Base-by-base conservation (phyloP, 2,113 vertebrate genomes). In the Morone saxatilis region DNA sequence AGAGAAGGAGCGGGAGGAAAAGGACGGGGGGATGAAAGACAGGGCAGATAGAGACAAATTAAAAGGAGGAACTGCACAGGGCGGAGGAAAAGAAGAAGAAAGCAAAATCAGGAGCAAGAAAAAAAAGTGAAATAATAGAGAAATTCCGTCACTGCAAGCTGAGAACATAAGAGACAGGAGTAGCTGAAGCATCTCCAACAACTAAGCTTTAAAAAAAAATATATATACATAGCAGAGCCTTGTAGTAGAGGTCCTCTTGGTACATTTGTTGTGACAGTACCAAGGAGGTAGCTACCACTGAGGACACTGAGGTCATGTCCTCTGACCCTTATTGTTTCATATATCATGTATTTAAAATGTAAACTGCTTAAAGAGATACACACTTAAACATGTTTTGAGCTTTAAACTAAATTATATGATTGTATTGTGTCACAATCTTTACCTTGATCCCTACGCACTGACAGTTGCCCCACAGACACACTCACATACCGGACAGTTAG, bases 251-350 rank as follows among this genome's bases (percentile, higher is more conserved):
- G 53, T 54, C 43, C 48, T n/a, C 59, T 45, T 31, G 7, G 43
- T 76, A 67, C 31, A 80, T 88, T 51, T 81, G 84, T 68, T 86
- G 74, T 86, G 88, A 87, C 75, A 71, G 54, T 36, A 60, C 12
- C 48, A 50, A 63, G 71, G 67, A 40, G 8, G 60, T 3, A 68
- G 70, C 61, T 70, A 12, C 45, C 57, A 38, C n/a, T 19, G 57
- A 70, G 41, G 57, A 88, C 40, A n/a, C 40, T 16, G 51, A 86
- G 72, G 62, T 76, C 71, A 57, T 36, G 40, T 48, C 48, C 25
- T 47, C 5, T 53, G 22, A 31, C 31, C 31, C 31, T 31, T 31
- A 31, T 31, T 31, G 31, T 31, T 31, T 31, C 31, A 31, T 31
- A 31, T 31, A 31, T 31, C 31, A 31, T 31, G 31, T 31, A 31